Percentiles rank a stretch among this genome's conserved stretches.
Conservation (phyloP, 2,113 vertebrate species). For the Tetrao urogallus region DNA sequence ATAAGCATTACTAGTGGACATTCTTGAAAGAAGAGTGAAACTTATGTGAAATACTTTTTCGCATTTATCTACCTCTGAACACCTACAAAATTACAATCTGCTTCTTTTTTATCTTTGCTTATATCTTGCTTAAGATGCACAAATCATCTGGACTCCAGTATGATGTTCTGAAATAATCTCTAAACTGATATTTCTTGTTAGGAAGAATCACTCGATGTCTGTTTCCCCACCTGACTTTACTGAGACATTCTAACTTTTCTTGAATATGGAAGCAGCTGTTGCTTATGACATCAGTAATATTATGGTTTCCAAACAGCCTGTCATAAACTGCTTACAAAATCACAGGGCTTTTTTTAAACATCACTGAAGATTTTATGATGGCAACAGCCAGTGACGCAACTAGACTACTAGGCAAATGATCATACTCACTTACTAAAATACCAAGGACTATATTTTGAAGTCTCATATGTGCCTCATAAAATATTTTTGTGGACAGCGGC, state of each 20-base stretch:
- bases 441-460: background rate
- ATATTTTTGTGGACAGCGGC: background rate
- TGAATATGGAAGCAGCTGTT: background rate
- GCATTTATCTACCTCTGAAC: background rate
- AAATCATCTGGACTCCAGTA: conserved; percentile 42
- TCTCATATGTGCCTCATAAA: background rate
- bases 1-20: background rate
- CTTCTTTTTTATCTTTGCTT: conserved; percentile 17
- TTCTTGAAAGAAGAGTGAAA: background rate
- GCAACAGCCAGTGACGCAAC: background rate
- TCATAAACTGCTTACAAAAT: background rate
- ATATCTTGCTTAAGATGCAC: conserved; percentile 40
- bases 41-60: background rate
- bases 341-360: background rate
- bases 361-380: background rate
- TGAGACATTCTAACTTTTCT: background rate
- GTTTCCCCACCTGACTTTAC: background rate
- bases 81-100: background rate
- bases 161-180: conserved; percentile 54
- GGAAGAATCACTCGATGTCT: background rate
- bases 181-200: background rate
- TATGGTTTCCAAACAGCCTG: background rate
- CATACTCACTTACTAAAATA: background rate
- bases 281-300: background rate
- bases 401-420: background rate